A percentile compares a stretch with the other conserved stretches of the same genome.
Conservation (phyloP, 2,113 vertebrate species). For the Corythornis madagascariensis region DNA sequence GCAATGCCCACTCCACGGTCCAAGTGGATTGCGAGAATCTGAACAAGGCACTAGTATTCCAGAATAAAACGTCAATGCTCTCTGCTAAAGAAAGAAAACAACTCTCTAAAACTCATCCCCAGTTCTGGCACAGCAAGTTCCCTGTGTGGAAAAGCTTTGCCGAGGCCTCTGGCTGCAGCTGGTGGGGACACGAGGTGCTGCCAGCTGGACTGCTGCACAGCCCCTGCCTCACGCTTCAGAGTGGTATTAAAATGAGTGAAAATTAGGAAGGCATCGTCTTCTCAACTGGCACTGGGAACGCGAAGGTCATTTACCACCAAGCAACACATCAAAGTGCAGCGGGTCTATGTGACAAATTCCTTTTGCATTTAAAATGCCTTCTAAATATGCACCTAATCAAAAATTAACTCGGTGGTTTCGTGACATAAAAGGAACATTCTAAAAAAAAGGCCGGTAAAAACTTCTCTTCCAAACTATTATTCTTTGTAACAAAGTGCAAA, state of each 20-base stretch:
- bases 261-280: not conserved
- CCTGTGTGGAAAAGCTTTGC: not conserved
- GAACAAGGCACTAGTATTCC: not conserved
- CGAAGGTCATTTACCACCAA: not conserved
- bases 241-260: not conserved
- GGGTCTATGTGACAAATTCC: not conserved
- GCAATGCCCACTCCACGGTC: not conserved
- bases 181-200: not conserved
- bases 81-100: not conserved
- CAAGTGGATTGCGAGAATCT: not conserved
- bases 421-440: not conserved
- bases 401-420: not conserved
- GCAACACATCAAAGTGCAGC: not conserved
- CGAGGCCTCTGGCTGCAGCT: not conserved
- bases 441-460: not conserved
- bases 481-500: not conserved
- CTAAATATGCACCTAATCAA: not conserved
- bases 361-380: not conserved
- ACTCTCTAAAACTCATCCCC: not conserved
- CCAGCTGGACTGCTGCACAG: fast-evolving
- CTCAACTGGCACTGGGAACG: not conserved
- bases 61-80: not conserved
- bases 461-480: not conserved
- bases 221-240: not conserved
- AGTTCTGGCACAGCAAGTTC: not conserved